Evolutionary conservation across 2,113 vertebrate species (phyloP).

Genomic region (Camelus dromedarius): DNA sequence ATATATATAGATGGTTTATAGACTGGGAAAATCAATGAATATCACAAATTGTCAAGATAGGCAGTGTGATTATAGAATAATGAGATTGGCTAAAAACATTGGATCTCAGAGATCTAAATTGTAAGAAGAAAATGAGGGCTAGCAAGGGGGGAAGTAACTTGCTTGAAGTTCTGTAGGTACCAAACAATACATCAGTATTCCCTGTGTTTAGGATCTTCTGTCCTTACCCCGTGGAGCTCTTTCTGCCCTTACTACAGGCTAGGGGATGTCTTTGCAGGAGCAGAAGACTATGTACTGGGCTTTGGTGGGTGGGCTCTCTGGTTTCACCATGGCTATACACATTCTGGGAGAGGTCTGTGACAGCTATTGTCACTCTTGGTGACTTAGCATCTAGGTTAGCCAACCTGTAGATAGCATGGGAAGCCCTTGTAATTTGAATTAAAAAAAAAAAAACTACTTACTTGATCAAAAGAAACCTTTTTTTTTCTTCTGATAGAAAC

Average conservation of each 20-base stretch:
- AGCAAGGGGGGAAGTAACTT: neutral
- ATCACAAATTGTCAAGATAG: slow-evolving; percentile 48
- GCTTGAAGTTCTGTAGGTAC: neutral
- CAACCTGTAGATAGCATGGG: neutral
- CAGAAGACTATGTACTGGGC: neutral
- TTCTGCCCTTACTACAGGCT: neutral
- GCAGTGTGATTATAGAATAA: slow-evolving; percentile 58
- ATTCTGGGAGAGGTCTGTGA: neutral
- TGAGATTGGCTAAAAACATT: slow-evolving; percentile 7
- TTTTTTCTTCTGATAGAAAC: slow-evolving; percentile 19
- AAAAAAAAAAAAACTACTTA: neutral
- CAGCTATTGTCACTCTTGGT: neutral
- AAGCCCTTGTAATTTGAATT: neutral
- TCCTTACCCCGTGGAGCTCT: neutral
- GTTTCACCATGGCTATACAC: neutral
- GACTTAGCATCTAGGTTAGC: neutral
- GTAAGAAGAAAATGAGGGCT: neutral
- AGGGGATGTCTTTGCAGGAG: neutral
- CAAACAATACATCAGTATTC: neutral
- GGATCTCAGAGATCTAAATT: neutral
- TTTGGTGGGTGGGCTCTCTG: neutral
- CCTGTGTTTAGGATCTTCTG: neutral
- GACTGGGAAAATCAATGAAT: slow-evolving; percentile 66
- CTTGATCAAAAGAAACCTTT: neutral
- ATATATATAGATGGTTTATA: slow-evolving; percentile 48